A percentile compares a stretch with the other conserved stretches of the same genome.
These are phyloP conservation scores for Apistogramma diplotaenia DNA, from an alignment of 2,113 vertebrate species.

Conservation along the genomic window DNA sequence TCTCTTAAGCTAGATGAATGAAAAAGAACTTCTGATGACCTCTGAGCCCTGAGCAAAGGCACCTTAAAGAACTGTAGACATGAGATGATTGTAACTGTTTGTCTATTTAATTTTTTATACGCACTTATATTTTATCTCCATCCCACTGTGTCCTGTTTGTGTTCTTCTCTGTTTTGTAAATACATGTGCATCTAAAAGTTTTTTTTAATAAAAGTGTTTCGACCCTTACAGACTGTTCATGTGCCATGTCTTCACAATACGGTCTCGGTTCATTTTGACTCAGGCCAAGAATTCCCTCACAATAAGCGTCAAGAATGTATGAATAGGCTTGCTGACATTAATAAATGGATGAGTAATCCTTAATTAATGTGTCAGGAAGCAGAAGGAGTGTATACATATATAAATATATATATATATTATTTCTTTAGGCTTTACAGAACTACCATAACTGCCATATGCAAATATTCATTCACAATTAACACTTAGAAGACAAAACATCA, in stretches of 20 bases:
- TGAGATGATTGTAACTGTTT: background rate
- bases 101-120: constrained; percentile 14
- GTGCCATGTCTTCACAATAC: background rate
- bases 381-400: background rate
- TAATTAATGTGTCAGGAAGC: background rate
- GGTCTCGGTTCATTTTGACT: too few relatives aligned
- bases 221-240: background rate
- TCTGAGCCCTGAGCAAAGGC: background rate
- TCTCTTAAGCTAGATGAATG: background rate
- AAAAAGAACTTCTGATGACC: background rate
- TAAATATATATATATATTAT: too few relatives aligned
- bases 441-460: background rate
- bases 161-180: background rate
- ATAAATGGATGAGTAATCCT: background rate
- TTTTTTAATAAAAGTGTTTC: background rate
- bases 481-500: background rate
- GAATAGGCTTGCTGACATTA: background rate
- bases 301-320: background rate
- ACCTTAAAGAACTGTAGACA: background rate
- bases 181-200: fast-evolving
- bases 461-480: background rate
- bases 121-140: background rate
- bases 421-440: too few relatives aligned
- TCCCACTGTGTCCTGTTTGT: background rate
- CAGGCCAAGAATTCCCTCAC: too few relatives aligned